A percentile compares a stretch with the other conserved stretches of the same genome.
These are phyloP conservation scores for Leptopilina myrica DNA, from an alignment of 2,888 invertebrate genomes.

Conservation along the genomic window DNA sequence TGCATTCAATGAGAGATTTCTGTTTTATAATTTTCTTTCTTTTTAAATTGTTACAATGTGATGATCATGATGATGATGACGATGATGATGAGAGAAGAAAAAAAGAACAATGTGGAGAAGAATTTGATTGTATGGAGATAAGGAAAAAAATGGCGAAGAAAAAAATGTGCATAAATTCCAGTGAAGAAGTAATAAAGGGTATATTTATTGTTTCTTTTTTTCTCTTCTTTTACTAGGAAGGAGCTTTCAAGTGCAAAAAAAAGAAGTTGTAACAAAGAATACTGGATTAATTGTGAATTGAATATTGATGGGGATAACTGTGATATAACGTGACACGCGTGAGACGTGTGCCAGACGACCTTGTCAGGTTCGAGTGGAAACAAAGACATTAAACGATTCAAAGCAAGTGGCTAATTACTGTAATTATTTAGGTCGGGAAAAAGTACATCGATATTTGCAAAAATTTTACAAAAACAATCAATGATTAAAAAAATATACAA, in stretches of 20 bases:
- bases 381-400: slow-evolving; percentile 59
- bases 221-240: not conserved
- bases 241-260: slow-evolving; percentile 1
- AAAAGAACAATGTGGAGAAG: too few relatives aligned
- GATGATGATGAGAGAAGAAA: too few relatives aligned
- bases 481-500: too few relatives aligned
- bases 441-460: not conserved
- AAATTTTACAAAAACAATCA: too few relatives aligned
- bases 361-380: slow-evolving; percentile 63
- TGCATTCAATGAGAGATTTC: too few relatives aligned
- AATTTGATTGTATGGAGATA: too few relatives aligned
- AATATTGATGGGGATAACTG: slow-evolving; percentile 28
- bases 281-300: not conserved
- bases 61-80: too few relatives aligned
- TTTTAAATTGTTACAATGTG: too few relatives aligned
- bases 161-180: not conserved
- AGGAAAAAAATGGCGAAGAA: not conserved
- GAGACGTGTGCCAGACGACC: slow-evolving; percentile 68
- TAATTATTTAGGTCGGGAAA: slow-evolving; percentile 56
- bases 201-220: not conserved
- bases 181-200: slow-evolving; percentile 1
- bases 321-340: slow-evolving; percentile 73
- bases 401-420: slow-evolving; percentile 61
- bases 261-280: not conserved
- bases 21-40: too few relatives aligned